These are phyloP conservation scores for Chaunax sp. DNA, from an alignment of 2,797 vertebrate species.

Conservation along the genomic window DNA sequence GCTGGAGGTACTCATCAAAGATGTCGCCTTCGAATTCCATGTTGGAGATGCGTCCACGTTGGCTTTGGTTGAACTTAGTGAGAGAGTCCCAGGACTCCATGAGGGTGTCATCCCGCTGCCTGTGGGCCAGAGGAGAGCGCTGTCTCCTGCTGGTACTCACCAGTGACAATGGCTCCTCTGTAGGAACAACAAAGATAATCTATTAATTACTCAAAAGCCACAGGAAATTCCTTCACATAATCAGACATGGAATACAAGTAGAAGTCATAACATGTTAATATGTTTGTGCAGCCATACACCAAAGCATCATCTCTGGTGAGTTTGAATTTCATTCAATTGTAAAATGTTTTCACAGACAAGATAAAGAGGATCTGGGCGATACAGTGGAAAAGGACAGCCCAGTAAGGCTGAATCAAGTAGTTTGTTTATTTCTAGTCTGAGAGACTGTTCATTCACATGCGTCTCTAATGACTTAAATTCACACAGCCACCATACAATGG, in stretches of 20 bases:
- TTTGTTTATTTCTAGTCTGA: slow-evolving; percentile 2
- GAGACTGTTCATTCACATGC: too few relatives aligned
- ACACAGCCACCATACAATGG: too few relatives aligned
- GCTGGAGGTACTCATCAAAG: slow-evolving; percentile 94
- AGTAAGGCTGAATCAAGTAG: neutral
- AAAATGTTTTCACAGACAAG: too few relatives aligned
- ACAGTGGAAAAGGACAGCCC: too few relatives aligned
- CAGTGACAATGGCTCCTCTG: slow-evolving; percentile 78
- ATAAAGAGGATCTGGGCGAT: too few relatives aligned
- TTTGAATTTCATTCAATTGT: too few relatives aligned
- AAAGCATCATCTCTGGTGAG: too few relatives aligned
- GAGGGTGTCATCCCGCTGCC: slow-evolving; percentile 87
- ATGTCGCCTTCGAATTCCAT: slow-evolving; percentile 91
- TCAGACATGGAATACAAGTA: neutral
- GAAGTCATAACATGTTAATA: neutral
- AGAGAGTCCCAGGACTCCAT: slow-evolving; percentile 95
- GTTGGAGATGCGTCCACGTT: slow-evolving; percentile 93
- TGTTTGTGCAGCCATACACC: neutral
- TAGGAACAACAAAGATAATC: slow-evolving; percentile 45
- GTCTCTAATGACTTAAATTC: too few relatives aligned
- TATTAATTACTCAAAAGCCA: slow-evolving; percentile 2
- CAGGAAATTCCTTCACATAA: neutral
- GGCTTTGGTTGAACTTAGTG: slow-evolving; percentile 91
- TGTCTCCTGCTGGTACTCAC: slow-evolving; percentile 55
- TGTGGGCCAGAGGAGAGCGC: slow-evolving; percentile 61